Evolutionary conservation across 2,113 vertebrate genomes (phyloP).

Genomic region (Charina bottae): DNA sequence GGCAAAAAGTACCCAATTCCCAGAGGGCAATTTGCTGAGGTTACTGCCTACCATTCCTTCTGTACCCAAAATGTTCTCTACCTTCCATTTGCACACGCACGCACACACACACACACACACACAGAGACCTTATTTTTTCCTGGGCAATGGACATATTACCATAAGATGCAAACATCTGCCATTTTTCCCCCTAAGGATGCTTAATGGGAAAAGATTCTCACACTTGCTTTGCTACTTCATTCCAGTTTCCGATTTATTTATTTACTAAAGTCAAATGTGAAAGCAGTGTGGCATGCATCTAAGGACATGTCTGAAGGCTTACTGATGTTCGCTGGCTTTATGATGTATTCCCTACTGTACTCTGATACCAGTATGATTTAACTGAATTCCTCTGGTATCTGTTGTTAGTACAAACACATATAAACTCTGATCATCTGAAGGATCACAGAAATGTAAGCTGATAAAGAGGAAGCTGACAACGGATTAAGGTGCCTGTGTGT

Average conservation of each 20-base stretch:
- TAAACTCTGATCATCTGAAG: background rate
- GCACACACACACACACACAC: no score
- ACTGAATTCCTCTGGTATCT: slow-evolving; percentile 9
- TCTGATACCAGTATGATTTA: background rate
- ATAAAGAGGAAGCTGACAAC: slow-evolving; percentile 30
- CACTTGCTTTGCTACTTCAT: background rate
- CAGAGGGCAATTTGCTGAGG: background rate
- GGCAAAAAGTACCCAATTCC: no score
- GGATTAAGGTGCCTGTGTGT: slow-evolving; percentile 10
- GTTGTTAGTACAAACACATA: slow-evolving; percentile 5
- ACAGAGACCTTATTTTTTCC: background rate
- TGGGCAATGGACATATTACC: background rate
- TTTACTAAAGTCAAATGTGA: background rate
- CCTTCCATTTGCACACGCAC: background rate
- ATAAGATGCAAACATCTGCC: background rate
- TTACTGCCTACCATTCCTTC: background rate
- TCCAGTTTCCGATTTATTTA: background rate
- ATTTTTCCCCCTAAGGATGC: background rate
- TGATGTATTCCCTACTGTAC: background rate
- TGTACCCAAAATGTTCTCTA: background rate
- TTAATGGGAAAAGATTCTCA: background rate
- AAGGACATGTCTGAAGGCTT: background rate
- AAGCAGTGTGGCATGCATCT: background rate
- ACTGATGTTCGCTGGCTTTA: background rate
- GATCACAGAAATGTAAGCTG: background rate